These are phyloP conservation scores for Eueides isabella DNA, from an alignment of 1,140 invertebrate genomes.

Conservation along the genomic window DNA sequence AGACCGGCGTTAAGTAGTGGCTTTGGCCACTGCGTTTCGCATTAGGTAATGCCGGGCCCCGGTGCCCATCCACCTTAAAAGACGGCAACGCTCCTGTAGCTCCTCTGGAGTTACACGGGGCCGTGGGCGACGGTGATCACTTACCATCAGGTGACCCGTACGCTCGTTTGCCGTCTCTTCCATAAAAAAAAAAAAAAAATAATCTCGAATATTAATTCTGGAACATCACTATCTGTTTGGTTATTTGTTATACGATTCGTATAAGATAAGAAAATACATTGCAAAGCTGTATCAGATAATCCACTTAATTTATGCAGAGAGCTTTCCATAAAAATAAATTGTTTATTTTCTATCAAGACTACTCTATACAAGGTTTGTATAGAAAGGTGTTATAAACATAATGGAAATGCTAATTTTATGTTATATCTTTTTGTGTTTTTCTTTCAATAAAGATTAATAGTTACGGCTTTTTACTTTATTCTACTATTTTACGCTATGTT, in stretches of 20 bases:
- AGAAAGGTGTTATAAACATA: not conserved
- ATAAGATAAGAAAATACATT: conserved; percentile 7
- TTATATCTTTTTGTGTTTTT: not conserved
- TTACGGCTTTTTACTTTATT: not conserved
- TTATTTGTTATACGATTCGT: not conserved
- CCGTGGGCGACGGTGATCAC: no score
- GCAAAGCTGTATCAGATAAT: conserved; percentile 1
- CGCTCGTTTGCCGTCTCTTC: no score
- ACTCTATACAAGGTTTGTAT: not conserved
- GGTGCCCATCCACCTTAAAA: no score
- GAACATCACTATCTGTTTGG: not conserved
- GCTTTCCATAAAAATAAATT: conserved; percentile 4
- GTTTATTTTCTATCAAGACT: not conserved
- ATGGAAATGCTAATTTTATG: not conserved
- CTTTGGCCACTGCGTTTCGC: no score
- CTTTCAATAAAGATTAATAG: not conserved
- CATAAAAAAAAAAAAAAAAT: no score
- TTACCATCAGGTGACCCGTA: no score
- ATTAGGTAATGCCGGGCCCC: no score
- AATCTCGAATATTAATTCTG: not conserved
- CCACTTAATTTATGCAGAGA: not conserved
- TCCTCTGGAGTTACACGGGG: no score
- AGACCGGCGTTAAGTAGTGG: no score
- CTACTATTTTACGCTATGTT: not conserved
- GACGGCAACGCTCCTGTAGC: no score